Percentiles rank a stretch among this genome's conserved stretches.
Evolutionary conservation across 2,797 vertebrate genomes (phyloP).

Genomic region (Periophthalmus magnuspinnatus): DNA sequence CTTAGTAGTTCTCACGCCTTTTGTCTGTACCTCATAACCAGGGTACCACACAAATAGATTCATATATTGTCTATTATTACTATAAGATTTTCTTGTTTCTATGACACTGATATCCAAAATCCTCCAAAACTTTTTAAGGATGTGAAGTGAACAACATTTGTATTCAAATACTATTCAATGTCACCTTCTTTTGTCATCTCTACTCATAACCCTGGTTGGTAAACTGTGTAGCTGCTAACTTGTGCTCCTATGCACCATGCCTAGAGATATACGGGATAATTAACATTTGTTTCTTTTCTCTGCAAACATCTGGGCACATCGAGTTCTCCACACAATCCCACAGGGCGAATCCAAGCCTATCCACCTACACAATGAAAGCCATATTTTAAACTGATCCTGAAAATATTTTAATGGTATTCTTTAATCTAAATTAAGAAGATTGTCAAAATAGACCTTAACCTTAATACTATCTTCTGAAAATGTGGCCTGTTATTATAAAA

Average conservation of each 20-base stretch:
- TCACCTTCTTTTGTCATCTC: too few relatives aligned
- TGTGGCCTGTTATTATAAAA: constrained; percentile 29
- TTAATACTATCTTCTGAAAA: not conserved
- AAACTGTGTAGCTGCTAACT: constrained; percentile 36
- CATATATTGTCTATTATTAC: too few relatives aligned
- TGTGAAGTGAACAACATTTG: too few relatives aligned
- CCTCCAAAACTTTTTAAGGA: too few relatives aligned
- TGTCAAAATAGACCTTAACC: constrained; percentile 4
- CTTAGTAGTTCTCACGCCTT: constrained; percentile 12
- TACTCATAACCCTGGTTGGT: too few relatives aligned
- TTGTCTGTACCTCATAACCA: too few relatives aligned
- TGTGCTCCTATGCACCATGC: constrained; percentile 51
- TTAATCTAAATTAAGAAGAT: constrained; percentile 23
- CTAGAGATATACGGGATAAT: constrained; percentile 69
- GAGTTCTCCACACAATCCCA: constrained; percentile 64
- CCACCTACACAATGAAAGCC: constrained; percentile 54
- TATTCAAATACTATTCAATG: too few relatives aligned
- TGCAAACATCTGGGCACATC: constrained; percentile 76
- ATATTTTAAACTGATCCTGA: constrained; percentile 48
- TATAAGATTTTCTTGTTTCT: too few relatives aligned
- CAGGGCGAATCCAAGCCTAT: constrained; percentile 60
- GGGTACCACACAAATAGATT: too few relatives aligned
- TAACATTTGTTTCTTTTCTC: constrained; percentile 73
- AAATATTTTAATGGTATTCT: constrained; percentile 36
- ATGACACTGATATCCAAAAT: too few relatives aligned